Evolutionary conservation across 2,113 vertebrate genomes (phyloP), one percentile per base, ranked within the genome.

Genomic region (Odobenus rosmarus): DNA sequence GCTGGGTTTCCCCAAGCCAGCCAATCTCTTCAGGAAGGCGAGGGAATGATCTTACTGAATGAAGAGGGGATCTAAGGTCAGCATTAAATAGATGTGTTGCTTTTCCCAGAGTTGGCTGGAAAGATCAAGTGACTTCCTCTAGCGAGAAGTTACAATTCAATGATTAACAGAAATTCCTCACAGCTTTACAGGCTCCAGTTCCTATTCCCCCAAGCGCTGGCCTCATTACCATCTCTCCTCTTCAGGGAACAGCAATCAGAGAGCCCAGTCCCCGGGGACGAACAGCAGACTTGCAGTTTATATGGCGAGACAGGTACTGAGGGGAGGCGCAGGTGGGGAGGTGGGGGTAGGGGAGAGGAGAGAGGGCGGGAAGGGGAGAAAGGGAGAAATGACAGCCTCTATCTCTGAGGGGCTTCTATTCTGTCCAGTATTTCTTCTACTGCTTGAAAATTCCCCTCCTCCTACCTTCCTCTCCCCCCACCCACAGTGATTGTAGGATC

Each of bases 41-140:
- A 51, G 42, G 39, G 26, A 82, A n/a, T 2, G 5, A 57, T 59
- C 9, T 6, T n/a, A 31, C 49, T 87, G 67, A 96, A 92, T 61
- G 79, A 62, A 67, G 64, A 85, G 49, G 59, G 71, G 57, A 67
- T 21, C 83, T 90, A 0, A 92, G 91, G 61, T 90, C 53, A 74
- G 36, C n/a, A 55, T 36, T 95, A 76, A 96, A 67, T 67, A 93
- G 24, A 82, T n/a, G 71, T 23, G 57, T 16, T 76, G 39, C 64
- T 83, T 93, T 91, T 67, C 67, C 82, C 77, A n/a, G 64, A 80
- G 87, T 36, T n/a, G 55, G 7, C 83, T 80, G 84, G n/a, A 92
- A 86, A 93, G 69, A 96, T 76, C 90, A 61, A 61, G 79, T 51
- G 83, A 88, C 59, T 74, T 95, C 72, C 72, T 97, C 36, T 24